A percentile compares a stretch with the other conserved stretches of the same genome.
Evolutionary conservation across 2,113 vertebrate genomes (phyloP).

Genomic region (Oceanites oceanicus): DNA sequence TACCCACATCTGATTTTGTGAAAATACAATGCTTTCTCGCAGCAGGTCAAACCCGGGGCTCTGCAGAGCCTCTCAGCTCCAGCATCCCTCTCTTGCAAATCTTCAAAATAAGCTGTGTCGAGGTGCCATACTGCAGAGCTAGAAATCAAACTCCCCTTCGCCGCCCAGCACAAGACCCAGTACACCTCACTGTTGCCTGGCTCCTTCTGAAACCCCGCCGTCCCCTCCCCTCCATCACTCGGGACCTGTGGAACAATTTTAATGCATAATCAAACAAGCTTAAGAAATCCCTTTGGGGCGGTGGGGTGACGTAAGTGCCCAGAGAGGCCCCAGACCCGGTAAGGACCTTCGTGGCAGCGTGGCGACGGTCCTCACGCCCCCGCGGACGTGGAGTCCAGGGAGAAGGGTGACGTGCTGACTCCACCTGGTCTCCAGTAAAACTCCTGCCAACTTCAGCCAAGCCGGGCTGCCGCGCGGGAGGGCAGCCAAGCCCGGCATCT

Average conservation of each 20-base stretch:
- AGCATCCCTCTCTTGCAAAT: not conserved
- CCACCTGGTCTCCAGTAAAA: not conserved
- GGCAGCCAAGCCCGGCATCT: not conserved
- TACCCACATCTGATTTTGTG: not conserved
- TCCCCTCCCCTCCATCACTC: not conserved
- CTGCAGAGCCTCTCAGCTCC: not conserved
- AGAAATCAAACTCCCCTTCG: fast-evolving
- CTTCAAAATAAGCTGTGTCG: not conserved
- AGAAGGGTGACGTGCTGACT: not conserved
- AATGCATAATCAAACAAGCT: not conserved
- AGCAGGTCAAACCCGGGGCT: not conserved
- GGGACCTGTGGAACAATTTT: not conserved
- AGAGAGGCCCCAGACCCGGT: not conserved
- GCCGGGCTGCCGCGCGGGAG: fast-evolving
- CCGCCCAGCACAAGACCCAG: fast-evolving
- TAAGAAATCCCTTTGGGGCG: not conserved
- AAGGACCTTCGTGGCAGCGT: fast-evolving
- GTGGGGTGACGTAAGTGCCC: fast-evolving
- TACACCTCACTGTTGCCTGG: not conserved
- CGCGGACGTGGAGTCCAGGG: fast-evolving
- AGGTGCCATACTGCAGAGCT: not conserved
- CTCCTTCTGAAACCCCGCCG: not conserved
- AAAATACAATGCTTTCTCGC: not conserved
- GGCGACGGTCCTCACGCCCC: fast-evolving
- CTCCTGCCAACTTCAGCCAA: not conserved